A percentile compares a stretch with the other conserved stretches of the same genome.
phyloP scores from a whole-genome alignment of 2,113 vertebrate genomes.

The Podarcis muralis region DNA sequence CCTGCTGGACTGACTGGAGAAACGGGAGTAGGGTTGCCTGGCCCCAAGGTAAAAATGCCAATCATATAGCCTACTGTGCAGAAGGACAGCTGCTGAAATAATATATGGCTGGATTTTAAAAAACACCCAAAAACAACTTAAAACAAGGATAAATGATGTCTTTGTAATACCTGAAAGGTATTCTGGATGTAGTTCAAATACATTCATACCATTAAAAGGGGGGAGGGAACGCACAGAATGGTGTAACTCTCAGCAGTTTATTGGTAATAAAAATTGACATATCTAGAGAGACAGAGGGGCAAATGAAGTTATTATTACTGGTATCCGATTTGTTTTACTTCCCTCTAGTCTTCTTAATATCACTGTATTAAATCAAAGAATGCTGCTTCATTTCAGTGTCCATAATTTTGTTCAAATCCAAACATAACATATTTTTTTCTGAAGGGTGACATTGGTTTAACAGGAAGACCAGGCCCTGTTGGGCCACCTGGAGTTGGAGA shows the following conservation, averaged over 20 bases:
- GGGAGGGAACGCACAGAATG: neutral
- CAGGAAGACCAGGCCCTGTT: constrained; percentile 82
- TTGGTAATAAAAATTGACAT: neutral
- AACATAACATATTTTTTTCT: constrained; percentile 47
- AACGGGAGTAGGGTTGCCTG: constrained; percentile 85
- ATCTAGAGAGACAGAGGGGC: neutral
- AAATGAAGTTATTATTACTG: neutral
- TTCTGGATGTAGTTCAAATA: constrained; percentile 31
- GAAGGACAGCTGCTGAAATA: constrained; percentile 33
- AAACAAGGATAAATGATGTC: constrained; percentile 4
- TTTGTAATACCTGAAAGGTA: constrained; percentile 34
- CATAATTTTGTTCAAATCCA: constrained; percentile 9
- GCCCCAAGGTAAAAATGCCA: constrained; percentile 81
- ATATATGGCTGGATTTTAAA: neutral
- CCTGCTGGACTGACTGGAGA: constrained; percentile 86
- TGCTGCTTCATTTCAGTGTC: neutral
- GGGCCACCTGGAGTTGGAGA: constrained; percentile 87
- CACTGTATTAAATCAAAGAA: constrained; percentile 11
- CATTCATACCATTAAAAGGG: neutral
- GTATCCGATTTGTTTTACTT: constrained; percentile 6
- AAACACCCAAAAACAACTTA: neutral
- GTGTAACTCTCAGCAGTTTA: neutral
- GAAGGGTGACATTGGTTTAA: constrained; percentile 86
- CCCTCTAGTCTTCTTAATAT: constrained; percentile 5
- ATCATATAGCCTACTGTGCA: neutral